Evolutionary conservation across 2,797 vertebrate species (phyloP), one percentile per base, ranked within the genome.

Genomic region (Eleutherodactylus coqui): DNA sequence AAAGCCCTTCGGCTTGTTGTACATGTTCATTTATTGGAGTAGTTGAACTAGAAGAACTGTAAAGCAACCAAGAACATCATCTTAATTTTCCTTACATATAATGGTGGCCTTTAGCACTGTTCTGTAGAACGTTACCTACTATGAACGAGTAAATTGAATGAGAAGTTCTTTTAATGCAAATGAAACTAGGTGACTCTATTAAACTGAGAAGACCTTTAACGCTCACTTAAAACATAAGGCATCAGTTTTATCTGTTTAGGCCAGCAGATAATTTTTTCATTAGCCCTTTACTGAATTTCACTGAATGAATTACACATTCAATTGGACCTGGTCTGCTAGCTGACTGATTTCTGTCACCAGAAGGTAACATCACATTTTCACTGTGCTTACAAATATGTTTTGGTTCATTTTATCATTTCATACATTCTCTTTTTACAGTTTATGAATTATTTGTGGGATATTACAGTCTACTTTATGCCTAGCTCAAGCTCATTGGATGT

Each of bases 1-100:
- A 97, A 96, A 95, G 95, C 96, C 97, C 95, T 96, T 95, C 94
- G 95, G 97, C 97, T 96, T 96, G 96, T 96, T 96, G 96, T 96
- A 96, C 96, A 96, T 93, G 96, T 95, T 97, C 96, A 96, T 97
- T 97, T 96, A 95, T 95, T 94, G 93, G 93, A 95, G 95, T 95
- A 95, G 96, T 95, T 95, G 95, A 97, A 96, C 96, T 96, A 95
- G 92, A 92, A 95, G 95, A 95, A 96, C 94, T 95, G 96, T 95
- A 95, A 96, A 95, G 96, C 94, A 96, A 94, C 94, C 90, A 90
- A 93, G 95, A 95, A 95, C 94, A 94, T 94, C 91, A 91, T 92
- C 94, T 96, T 96, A 96, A 95, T 95, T 94, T 94, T 94, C 93
- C 92, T 94, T 94, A 94, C 92, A 92, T 94, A 94, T 96, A 96